Evolutionary conservation across 2,113 vertebrate genomes (phyloP).

Genomic region (Oryzias javanicus): DNA sequence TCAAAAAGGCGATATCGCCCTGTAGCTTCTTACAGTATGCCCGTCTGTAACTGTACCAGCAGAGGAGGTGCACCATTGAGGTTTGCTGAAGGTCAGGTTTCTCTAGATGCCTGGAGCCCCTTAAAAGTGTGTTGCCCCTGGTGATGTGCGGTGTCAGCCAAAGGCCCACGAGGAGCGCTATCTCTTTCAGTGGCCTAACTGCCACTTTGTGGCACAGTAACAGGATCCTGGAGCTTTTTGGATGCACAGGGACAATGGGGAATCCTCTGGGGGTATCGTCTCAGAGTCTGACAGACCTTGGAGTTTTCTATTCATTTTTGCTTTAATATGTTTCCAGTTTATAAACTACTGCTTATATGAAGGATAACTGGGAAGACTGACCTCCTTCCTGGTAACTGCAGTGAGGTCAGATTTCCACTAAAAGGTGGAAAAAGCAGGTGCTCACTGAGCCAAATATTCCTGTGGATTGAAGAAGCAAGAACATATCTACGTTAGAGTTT

Average conservation of each 20-base stretch:
- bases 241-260: conserved; percentile 67
- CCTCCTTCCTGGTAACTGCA: conserved; percentile 3
- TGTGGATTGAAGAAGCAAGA: not conserved
- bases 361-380: not conserved
- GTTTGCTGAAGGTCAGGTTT: conserved; percentile 60
- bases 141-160: conserved; percentile 62
- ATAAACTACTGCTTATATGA: not conserved
- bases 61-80: conserved; percentile 33
- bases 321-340: not conserved
- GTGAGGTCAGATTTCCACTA: conserved; percentile 22
- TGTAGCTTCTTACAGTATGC: not conserved
- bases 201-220: conserved; percentile 73
- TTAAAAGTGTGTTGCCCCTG: conserved; percentile 65
- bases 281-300: conserved; percentile 67
- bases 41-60: conserved; percentile 30
- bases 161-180: conserved; percentile 60
- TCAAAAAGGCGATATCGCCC: not conserved
- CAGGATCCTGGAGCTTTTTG: conserved; percentile 67
- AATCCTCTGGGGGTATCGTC: conserved; percentile 65
- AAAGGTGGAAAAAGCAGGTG: conserved; percentile 22
- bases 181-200: conserved; percentile 74
- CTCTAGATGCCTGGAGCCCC: conserved; percentile 60
- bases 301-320: not conserved
- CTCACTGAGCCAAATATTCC: not conserved
- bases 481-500: too few relatives aligned